Percentiles rank a stretch among this genome's conserved stretches.
Evolutionary conservation across 1,140 invertebrate species (phyloP).

Genomic region (Drosophila elegans): DNA sequence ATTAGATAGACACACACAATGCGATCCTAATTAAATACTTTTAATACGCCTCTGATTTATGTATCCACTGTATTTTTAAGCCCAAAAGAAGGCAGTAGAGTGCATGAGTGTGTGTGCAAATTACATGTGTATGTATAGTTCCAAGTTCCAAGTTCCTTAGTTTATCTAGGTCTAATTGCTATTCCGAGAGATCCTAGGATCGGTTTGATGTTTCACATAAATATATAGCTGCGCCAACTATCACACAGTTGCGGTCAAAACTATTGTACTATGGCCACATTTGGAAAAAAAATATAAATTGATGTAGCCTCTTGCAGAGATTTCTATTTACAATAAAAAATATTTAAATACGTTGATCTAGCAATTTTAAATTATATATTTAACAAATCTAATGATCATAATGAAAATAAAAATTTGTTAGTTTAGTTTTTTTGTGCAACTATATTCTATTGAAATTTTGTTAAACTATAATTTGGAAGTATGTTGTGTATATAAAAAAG

Average conservation of each 20-base stretch:
- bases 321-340: slow-evolving; percentile 16
- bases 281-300: not conserved
- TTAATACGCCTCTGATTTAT: slow-evolving; percentile 5
- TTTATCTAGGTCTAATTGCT: slow-evolving; percentile 41
- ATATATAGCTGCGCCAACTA: not conserved
- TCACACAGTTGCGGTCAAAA: slow-evolving; percentile 27
- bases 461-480: no score
- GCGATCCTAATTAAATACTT: slow-evolving; percentile 32
- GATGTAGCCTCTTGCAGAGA: slow-evolving; percentile 10
- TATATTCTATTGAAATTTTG: no score
- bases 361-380: no score
- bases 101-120: slow-evolving; percentile 24
- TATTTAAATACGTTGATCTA: not conserved
- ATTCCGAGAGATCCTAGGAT: slow-evolving; percentile 15
- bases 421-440: no score
- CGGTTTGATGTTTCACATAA: slow-evolving; percentile 15
- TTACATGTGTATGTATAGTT: slow-evolving; percentile 18
- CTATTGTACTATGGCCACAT: not conserved
- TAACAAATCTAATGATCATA: no score
- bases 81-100: slow-evolving; percentile 58
- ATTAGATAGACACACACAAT: slow-evolving; percentile 65
- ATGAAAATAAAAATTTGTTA: no score
- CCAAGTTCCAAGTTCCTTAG: slow-evolving; percentile 18
- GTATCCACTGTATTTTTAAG: slow-evolving; percentile 7
- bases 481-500: no score